Conservation (phyloP, 2,797 vertebrate genomes). For the Falco rusticolus region DNA sequence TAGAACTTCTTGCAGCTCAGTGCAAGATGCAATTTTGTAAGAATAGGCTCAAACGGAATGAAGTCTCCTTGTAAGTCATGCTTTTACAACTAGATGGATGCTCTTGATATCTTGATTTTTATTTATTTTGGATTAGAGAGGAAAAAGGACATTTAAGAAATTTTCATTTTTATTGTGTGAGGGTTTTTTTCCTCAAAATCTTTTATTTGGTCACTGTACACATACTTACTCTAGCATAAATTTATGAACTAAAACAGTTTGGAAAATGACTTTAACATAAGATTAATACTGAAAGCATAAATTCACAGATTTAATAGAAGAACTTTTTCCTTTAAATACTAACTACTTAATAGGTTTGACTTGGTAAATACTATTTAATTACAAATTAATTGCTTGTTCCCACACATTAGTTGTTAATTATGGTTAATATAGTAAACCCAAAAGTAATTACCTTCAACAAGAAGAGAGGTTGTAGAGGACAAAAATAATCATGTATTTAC, state of each 20-base stretch:
- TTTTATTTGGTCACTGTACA: background rate
- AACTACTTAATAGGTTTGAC: background rate
- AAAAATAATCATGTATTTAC: conserved; percentile 7
- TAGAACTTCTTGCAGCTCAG: conserved; percentile 18
- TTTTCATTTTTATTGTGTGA: background rate
- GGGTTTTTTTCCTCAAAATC: background rate
- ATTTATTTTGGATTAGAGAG: background rate
- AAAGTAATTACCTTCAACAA: conserved; percentile 45
- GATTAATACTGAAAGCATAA: background rate
- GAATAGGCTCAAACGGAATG: background rate
- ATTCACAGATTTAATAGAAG: background rate
- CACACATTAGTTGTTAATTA: conserved; percentile 8
- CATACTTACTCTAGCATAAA: background rate
- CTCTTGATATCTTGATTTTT: background rate
- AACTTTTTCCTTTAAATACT: background rate
- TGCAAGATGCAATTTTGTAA: conserved; percentile 23
- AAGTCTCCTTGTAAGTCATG: background rate
- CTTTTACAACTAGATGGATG: background rate
- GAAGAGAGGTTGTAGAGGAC: background rate
- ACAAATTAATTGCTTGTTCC: background rate
- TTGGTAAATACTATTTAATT: conserved; percentile 12
- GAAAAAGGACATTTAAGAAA: background rate
- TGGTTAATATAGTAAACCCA: background rate
- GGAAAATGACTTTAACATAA: background rate
- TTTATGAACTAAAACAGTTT: background rate